Evolutionary conservation across 2,797 vertebrate genomes (phyloP), one percentile per base, ranked within the genome.

Genomic region (Pseudomugil tenellus): DNA sequence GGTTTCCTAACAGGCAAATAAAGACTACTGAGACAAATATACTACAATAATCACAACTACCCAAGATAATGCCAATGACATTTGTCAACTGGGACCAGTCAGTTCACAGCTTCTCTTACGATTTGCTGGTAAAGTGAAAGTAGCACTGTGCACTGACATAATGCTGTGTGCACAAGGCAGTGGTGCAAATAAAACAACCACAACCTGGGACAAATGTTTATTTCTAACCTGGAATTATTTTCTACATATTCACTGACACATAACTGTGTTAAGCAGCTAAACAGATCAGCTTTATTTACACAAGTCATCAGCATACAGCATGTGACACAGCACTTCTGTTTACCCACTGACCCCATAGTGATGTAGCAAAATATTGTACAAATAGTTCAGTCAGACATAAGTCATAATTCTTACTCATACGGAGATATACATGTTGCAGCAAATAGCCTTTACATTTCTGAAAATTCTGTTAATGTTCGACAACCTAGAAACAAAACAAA

Each of bases 361-460:
- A 3, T 13, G 49, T 60, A 81, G 67, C 35, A 60, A 10, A 79
- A 69, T 63, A 41, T 29, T 63, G 31, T 59, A 83, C 67, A 74
- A 81, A 62, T 60, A 29, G 58, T 19, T 39, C 70, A 62, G 3
- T 48, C 3, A 0, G 55, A 60, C 68, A 59, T 48, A 79, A 80
- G 58, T 54, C 3, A 1, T 13, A 35, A 48, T 29, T 49, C 37
- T 66, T 14, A 75, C 68, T 67, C 55, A 62, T 41, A 14, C 43
- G 37, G 32, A 46, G 35, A 61, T 69, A 49, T 28, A 6, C 3
- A 37, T 19, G 11, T 5, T 13, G 3, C 25, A 32, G 21, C 7
- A 43, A 65, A 56, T 29, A 31, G 14, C 3, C 35, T n/a, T 13
- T 7, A n/a, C 49, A 31, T 19, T 28, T 31, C 34, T 6, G 39